Conservation (phyloP, 2,888 invertebrate species). For the Microctonus hyperodae region DNA sequence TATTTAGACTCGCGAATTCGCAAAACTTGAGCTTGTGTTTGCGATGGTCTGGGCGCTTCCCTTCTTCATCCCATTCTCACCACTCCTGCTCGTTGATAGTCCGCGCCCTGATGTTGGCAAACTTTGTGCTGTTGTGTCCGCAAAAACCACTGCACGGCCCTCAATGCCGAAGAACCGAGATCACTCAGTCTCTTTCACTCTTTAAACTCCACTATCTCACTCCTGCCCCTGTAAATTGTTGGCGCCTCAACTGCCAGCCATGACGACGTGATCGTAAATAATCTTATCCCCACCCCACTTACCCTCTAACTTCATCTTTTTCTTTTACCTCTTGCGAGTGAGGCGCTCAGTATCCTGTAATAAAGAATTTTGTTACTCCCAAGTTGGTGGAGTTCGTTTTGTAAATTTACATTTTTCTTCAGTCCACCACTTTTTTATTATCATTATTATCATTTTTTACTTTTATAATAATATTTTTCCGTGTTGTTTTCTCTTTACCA, state of each 20-base stretch:
- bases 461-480: too few species aligned
- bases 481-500: background rate
- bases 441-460: constrained; percentile 8
- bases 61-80: too few species aligned
- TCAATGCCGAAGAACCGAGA: background rate
- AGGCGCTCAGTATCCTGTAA: constrained; percentile 24
- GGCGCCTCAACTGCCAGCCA: constrained; percentile 29
- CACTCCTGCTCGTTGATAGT: background rate
- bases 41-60: background rate
- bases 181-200: constrained; percentile 10
- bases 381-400: constrained; percentile 21
- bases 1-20: constrained; percentile 6
- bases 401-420: constrained; percentile 28
- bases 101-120: background rate
- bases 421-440: constrained; percentile 3
- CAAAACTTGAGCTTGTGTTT: background rate
- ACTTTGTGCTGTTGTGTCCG: background rate
- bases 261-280: constrained; percentile 33
- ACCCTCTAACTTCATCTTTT: background rate
- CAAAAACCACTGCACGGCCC: background rate
- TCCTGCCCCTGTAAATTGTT: background rate
- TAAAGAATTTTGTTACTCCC: constrained; percentile 28
- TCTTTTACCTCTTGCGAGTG: background rate
- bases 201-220: background rate
- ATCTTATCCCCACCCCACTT: constrained; percentile 12